Evolutionary conservation across 2,888 invertebrate species (phyloP).

Genomic region (Scaeva pyrastri): DNA sequence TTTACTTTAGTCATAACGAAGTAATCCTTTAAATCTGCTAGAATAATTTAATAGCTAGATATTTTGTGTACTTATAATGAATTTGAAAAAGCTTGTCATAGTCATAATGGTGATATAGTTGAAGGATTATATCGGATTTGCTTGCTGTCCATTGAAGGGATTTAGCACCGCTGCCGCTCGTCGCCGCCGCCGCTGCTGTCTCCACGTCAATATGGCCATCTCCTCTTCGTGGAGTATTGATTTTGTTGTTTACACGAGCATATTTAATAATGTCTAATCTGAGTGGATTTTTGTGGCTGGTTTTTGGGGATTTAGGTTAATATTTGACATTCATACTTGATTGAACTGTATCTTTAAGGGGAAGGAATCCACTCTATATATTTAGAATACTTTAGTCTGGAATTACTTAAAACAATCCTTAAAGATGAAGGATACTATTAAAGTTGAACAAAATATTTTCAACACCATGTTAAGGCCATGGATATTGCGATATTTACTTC

Average conservation of each 20-base stretch:
- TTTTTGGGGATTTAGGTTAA: background rate
- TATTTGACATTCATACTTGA: background rate
- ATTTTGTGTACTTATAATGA: conserved; percentile 18
- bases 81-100: conserved; percentile 15
- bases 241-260: background rate
- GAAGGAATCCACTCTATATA: too few species aligned
- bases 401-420: too few species aligned
- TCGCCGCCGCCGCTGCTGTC: too few species aligned
- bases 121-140: conserved; percentile 20
- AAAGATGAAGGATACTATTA: too few species aligned
- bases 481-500: too few species aligned
- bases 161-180: background rate
- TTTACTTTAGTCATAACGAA: conserved; percentile 32
- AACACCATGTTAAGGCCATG: too few species aligned
- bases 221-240: background rate
- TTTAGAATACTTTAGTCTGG: too few species aligned
- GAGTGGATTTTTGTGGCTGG: background rate
- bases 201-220: too few species aligned
- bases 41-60: conserved; percentile 2
- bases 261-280: background rate
- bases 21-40: conserved; percentile 48
- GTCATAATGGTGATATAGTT: conserved; percentile 10
- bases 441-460: too few species aligned
- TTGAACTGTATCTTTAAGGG: background rate
- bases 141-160: conserved; percentile 1